Percentiles rank a stretch among this genome's conserved stretches.
phyloP scores from a whole-genome alignment of 2,888 invertebrate genomes.

The Pteria penguin region DNA sequence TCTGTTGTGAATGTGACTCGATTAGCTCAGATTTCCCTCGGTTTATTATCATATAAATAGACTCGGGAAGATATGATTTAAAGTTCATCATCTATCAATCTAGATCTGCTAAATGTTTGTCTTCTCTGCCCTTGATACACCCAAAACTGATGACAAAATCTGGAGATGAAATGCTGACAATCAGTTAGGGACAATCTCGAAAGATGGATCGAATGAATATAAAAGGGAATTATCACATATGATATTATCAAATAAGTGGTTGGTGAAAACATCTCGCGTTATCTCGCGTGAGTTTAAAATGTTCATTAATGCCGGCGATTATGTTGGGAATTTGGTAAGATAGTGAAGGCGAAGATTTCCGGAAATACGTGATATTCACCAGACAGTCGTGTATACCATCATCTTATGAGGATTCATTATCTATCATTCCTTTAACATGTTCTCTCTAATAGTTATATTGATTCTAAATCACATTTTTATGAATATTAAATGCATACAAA shows the following conservation, averaged over 20 bases:
- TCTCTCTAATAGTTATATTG: too few relatives aligned
- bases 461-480: too few relatives aligned
- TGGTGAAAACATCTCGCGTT: neutral
- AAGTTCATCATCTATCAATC: neutral
- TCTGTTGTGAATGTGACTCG: too few relatives aligned
- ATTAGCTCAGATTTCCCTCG: neutral
- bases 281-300: neutral
- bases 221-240: too few relatives aligned
- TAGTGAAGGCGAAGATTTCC: neutral
- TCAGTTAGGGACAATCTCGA: neutral
- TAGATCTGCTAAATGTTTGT: neutral
- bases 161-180: neutral
- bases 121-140: neutral
- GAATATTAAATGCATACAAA: too few relatives aligned
- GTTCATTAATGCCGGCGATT: neutral
- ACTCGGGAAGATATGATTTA: neutral
- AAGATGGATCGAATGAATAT: neutral
- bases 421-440: too few relatives aligned
- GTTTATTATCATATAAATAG: neutral
- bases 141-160: neutral
- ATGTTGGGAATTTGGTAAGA: neutral
- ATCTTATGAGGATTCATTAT: too few relatives aligned
- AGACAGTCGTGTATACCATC: neutral
- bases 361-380: neutral
- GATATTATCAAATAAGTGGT: neutral